Conservation (phyloP, 2,797 vertebrate genomes). For the Oophaga sylvatica region DNA sequence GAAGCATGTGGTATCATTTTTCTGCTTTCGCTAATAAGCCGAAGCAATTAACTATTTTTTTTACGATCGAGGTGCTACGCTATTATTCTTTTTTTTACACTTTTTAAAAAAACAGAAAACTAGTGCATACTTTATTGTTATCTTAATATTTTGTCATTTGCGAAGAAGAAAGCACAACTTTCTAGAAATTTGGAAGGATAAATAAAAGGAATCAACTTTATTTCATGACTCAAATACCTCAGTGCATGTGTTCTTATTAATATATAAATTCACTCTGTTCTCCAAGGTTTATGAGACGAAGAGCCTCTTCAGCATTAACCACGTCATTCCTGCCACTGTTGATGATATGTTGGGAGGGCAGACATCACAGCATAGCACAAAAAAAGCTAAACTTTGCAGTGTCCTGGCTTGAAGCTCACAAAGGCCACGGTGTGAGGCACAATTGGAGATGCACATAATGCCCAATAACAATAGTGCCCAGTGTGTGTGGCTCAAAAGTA, state of each 20-base stretch:
- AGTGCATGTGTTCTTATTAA: background rate
- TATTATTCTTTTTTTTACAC: background rate
- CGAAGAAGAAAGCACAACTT: background rate
- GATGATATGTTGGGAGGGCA: too few species aligned
- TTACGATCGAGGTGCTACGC: background rate
- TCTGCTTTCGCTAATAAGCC: background rate
- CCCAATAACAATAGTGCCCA: too few species aligned
- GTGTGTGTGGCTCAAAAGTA: too few species aligned
- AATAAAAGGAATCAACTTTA: background rate
- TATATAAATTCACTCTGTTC: background rate
- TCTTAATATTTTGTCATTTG: background rate
- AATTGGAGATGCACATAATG: too few species aligned
- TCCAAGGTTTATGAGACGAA: too few species aligned
- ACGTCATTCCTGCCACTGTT: background rate
- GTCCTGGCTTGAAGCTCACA: too few species aligned
- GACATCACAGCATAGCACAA: too few species aligned
- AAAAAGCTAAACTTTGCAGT: too few species aligned
- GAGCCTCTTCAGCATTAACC: background rate
- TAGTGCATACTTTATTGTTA: background rate
- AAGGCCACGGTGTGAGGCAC: too few species aligned
- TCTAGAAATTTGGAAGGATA: background rate
- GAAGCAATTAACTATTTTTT: background rate
- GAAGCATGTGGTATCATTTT: background rate
- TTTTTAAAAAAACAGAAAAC: too few species aligned
- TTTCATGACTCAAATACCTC: background rate